These are phyloP conservation scores for Carcharodon carcharias DNA, from an alignment of 2,797 vertebrate species.

Conservation along the genomic window DNA sequence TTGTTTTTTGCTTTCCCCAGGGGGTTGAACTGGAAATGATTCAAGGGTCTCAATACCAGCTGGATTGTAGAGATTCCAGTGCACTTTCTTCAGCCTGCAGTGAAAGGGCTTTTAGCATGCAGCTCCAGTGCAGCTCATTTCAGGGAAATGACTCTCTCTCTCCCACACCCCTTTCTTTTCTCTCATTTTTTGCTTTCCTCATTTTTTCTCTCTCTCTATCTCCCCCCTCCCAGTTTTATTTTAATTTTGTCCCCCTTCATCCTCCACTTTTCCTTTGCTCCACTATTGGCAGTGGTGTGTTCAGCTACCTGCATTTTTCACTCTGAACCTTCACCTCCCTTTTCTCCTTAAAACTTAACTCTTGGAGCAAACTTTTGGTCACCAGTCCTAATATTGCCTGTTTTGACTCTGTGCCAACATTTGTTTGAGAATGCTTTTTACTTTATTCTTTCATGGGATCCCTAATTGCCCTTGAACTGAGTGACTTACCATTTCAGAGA, in stretches of 20 bases:
- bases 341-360: background rate
- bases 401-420: background rate
- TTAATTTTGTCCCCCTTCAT: background rate
- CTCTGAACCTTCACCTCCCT: background rate
- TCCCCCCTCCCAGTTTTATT: background rate
- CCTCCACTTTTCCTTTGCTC: background rate
- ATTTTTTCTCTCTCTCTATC: background rate
- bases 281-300: background rate
- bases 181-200: background rate
- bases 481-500: too few relatives aligned
- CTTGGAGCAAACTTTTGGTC: background rate
- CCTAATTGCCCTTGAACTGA: too few relatives aligned
- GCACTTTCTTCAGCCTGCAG: background rate
- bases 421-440: background rate
- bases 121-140: background rate
- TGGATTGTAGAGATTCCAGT: background rate
- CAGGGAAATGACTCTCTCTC: background rate
- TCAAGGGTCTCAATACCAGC: conserved; percentile 8
- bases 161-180: background rate
- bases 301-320: background rate
- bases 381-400: background rate
- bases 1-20: conserved; percentile 8
- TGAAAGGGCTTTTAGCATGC: background rate
- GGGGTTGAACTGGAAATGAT: conserved; percentile 25
- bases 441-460: too few relatives aligned